Evolutionary conservation across 2,797 vertebrate genomes (phyloP).

Genomic region (Acipenser transmontanus): DNA sequence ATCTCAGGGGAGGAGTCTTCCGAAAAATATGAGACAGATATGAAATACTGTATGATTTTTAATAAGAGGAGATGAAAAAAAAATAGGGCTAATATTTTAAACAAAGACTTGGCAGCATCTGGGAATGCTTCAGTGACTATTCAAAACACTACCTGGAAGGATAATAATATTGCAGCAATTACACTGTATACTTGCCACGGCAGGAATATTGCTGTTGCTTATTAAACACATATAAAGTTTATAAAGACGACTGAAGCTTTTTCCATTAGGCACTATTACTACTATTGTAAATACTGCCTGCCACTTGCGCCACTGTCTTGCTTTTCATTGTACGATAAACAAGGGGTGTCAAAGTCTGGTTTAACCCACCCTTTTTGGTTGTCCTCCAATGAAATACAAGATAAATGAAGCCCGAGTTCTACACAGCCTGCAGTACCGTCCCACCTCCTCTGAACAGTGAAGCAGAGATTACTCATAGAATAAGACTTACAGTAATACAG

Average conservation of each 20-base stretch:
- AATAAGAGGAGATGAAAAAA: too few species aligned
- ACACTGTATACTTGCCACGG: background rate
- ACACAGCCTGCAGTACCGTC: constrained; percentile 33
- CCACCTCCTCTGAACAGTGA: constrained; percentile 43
- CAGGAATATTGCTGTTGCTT: background rate
- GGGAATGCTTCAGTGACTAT: background rate
- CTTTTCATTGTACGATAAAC: too few species aligned
- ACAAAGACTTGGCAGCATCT: too few species aligned
- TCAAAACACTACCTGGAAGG: background rate
- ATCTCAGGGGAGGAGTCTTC: too few species aligned
- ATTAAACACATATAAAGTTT: background rate
- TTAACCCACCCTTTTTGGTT: constrained; percentile 2
- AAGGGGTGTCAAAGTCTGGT: background rate
- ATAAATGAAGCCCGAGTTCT: constrained; percentile 17
- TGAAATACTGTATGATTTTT: too few species aligned
- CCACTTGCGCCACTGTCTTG: too few species aligned
- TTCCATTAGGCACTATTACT: too few species aligned
- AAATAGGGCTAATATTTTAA: too few species aligned
- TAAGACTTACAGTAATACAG: constrained; percentile 29
- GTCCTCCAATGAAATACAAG: constrained; percentile 16
- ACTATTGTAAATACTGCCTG: too few species aligned
- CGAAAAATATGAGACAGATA: too few species aligned
- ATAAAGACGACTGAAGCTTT: background rate
- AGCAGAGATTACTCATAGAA: constrained; percentile 26
- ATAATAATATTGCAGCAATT: background rate